Conservation (phyloP, 2,797 vertebrate species). For the Girardinus metallicus region DNA sequence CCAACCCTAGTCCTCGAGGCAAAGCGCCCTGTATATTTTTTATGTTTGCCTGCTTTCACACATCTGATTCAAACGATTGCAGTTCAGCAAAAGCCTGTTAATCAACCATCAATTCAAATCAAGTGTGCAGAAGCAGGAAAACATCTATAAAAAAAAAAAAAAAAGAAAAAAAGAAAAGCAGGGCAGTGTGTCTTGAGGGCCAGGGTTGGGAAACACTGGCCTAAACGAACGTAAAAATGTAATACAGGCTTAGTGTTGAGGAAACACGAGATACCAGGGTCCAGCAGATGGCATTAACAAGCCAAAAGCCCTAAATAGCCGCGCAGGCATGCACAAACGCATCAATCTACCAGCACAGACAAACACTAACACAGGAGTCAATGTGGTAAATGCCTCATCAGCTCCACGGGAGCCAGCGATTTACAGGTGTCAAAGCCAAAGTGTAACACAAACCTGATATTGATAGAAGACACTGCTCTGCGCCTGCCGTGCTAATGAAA, state of each 20-base stretch:
- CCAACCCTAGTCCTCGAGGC: too few species aligned
- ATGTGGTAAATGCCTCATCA: slow-evolving; percentile 42
- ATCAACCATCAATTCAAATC: too few species aligned
- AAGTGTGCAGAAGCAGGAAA: too few species aligned
- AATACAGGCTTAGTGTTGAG: slow-evolving; percentile 7
- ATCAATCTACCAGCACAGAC: background rate
- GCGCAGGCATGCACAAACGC: background rate
- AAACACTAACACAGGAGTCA: slow-evolving; percentile 9
- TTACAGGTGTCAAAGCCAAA: slow-evolving; percentile 59
- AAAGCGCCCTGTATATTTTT: too few species aligned
- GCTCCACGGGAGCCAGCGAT: slow-evolving; percentile 26
- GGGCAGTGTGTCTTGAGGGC: background rate
- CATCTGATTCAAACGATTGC: too few species aligned
- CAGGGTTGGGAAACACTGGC: background rate
- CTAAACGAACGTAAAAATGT: slow-evolving; percentile 19
- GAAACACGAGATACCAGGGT: slow-evolving; percentile 40
- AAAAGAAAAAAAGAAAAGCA: too few species aligned
- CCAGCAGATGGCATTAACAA: slow-evolving; percentile 29
- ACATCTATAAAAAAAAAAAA: too few species aligned
- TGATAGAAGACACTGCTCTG: slow-evolving; percentile 46
- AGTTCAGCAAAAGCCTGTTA: too few species aligned
- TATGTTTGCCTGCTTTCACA: too few species aligned
- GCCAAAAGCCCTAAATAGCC: background rate
- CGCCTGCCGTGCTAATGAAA: slow-evolving; percentile 36
- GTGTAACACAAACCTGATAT: slow-evolving; percentile 56